A percentile compares a stretch with the other conserved stretches of the same genome.
These are phyloP conservation scores for Fulica atra DNA, from an alignment of 2,113 vertebrate genomes.

Conservation along the genomic window DNA sequence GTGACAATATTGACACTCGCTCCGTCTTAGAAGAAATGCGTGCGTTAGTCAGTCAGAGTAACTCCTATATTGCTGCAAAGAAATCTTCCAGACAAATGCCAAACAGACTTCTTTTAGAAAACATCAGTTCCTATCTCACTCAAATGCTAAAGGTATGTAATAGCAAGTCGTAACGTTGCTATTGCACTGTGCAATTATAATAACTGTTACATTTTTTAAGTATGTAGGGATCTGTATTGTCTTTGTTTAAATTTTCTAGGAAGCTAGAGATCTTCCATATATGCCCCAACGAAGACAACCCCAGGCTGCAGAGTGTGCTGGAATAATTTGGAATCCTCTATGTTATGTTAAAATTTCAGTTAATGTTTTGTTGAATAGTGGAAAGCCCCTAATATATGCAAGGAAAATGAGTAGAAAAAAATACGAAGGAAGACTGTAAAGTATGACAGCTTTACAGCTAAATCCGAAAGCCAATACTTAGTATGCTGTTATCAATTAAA, in stretches of 20 bases:
- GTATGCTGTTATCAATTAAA: background rate
- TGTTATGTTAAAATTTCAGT: background rate
- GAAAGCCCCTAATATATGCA: background rate
- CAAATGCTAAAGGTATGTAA: conserved; percentile 87
- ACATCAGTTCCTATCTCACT: conserved; percentile 86
- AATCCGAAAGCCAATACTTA: background rate
- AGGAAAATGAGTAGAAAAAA: background rate
- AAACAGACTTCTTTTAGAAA: conserved; percentile 85
- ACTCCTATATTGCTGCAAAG: conserved; percentile 88
- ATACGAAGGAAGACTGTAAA: background rate
- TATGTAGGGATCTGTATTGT: background rate
- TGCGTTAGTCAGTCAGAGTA: conserved; percentile 86
- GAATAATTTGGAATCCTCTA: background rate
- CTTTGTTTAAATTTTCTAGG: background rate
- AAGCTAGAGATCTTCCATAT: background rate
- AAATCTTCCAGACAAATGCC: conserved; percentile 82
- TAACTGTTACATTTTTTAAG: background rate
- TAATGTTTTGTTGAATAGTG: background rate
- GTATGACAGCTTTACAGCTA: background rate
- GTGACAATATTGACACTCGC: conserved; percentile 94
- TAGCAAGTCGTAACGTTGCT: background rate
- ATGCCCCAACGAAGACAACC: background rate
- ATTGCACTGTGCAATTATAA: background rate
- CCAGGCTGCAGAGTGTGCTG: background rate
- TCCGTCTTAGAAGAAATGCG: conserved; percentile 91